Base-by-base conservation (phyloP, 2,888 invertebrate genomes). In the Hypolimnas misippus region DNA sequence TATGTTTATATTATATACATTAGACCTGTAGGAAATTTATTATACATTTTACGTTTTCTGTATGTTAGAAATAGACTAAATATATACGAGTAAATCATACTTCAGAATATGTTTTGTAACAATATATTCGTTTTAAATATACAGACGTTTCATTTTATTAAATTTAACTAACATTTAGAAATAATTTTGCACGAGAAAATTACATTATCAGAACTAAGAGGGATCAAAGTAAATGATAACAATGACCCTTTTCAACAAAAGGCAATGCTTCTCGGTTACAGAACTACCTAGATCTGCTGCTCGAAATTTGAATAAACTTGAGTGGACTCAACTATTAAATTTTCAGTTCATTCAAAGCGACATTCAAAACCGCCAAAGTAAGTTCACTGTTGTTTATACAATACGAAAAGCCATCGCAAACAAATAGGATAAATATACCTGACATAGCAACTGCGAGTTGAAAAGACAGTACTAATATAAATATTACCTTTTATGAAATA, bases 201-300 rank as follows among this genome's bases (percentile, higher is more conserved):
- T 40, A 55, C 57, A 40, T 56, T 63, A 66, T 59, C 63, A 56
- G 42, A 42, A 53, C 25, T 33, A 25, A 25, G 53, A 56, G 31
- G 49, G 63, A 66, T 63, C 56, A 63, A 66, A 65, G 50, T 53
- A 42, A 61, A 53, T 49, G 53, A 65, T 59, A 63, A 62, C 59
- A 56, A 49, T 53, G 56, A 66, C 53, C 63, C 59, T 56, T 54
- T 49, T 53, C 17, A 56, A 68, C 57, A 67, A 64, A 29, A 69
- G 65, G 59, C 70, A 63, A 67, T 67, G 65, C 65, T 31, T 66
- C 62, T 62, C 52, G 59, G 54, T 46, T 55, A 40, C 21, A 54
- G 50, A 61, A 65, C 56, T 61, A 52, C 14, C 16, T 53, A 31
- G 29, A 25, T 49, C 52, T 56, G 25, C 8, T 33, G 12, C 29